Percentiles rank a stretch among this genome's conserved stretches.
Conservation (phyloP, 2,888 invertebrate genomes). For the Platycnemis pennipes region DNA sequence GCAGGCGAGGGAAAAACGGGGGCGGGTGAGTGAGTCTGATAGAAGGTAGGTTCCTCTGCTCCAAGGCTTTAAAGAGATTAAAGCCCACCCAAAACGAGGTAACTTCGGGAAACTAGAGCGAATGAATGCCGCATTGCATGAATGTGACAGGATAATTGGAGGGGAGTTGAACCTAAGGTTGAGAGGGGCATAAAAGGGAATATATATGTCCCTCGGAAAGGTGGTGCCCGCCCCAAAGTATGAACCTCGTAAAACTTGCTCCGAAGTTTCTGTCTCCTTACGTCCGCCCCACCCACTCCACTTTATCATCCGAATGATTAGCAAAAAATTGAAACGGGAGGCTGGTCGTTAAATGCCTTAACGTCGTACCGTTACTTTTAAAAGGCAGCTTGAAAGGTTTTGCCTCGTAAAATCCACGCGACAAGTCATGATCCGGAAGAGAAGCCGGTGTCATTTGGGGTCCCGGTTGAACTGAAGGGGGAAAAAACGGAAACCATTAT, state of each 20-base stretch:
- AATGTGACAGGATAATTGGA: slow-evolving; percentile 64
- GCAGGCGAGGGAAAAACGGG: not conserved
- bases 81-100: not conserved
- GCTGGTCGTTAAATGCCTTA: not conserved
- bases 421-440: not conserved
- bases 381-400: not conserved
- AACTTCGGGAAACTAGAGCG: slow-evolving; percentile 29
- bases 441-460: not conserved
- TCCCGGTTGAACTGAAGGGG: not conserved
- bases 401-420: not conserved
- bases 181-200: not conserved
- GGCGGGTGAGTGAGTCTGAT: not conserved
- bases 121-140: slow-evolving; percentile 55
- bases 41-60: not conserved
- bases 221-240: not conserved
- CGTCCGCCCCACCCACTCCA: not conserved
- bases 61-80: slow-evolving; percentile 51
- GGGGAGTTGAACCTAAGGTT: not conserved
- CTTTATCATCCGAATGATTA: not conserved
- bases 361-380: not conserved
- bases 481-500: not conserved
- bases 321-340: not conserved
- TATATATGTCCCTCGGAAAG: not conserved
- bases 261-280: not conserved
- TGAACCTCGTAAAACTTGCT: not conserved